Base-by-base conservation (phyloP, 1,140 invertebrate species). In the Drosophila mayri region DNA sequence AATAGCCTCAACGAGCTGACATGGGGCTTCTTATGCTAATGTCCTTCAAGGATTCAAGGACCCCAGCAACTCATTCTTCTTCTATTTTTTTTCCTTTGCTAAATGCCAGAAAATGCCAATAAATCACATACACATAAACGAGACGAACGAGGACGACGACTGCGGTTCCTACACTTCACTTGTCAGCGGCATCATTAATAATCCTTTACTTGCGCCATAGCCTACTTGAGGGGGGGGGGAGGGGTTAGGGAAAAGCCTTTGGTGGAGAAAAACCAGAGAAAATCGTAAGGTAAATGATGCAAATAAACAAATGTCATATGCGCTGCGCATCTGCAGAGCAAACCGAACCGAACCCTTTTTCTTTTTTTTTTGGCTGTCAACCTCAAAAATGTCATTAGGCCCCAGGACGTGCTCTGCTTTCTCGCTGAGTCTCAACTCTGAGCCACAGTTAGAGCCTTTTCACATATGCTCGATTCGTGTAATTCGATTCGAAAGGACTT, bases 251-350 rank as follows among this genome's bases (percentile, higher is more conserved):
- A 43, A 65, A 62, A 62, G 28, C 43, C 28, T 30, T 30, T 30
- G 25, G 35, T 20, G 44, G 66, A 54, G 66, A 54, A 35, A 35
- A 47, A 49, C 11, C 18, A 46, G 37, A 40, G 30, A 76, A 71
- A 77, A 64, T 25, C 60, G 49, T 52, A 90, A 91, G 88, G 87
- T 91, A 91, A 91, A 91, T 91, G 88, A 91, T 91, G 87, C 88
- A 91, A 91, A 91, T 91, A 91, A 91, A 91, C 83, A 91, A 91
- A 91, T 81, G 83, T 91, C 88, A 91, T 91, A 91, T 91, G 85
- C 84, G 84, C 60, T 79, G 76, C 72, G 50, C 35, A 43, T 37
- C 49, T 58, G 35, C 46, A 67, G 40, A 65, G 38, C 46, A 28
- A 30, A 30, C 28, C 28, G 28, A 30, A 10, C 41, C 32, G 63